These are phyloP conservation scores for Keiferia lycopersicella DNA, from an alignment of 2,888 invertebrate genomes.

Conservation along the genomic window DNA sequence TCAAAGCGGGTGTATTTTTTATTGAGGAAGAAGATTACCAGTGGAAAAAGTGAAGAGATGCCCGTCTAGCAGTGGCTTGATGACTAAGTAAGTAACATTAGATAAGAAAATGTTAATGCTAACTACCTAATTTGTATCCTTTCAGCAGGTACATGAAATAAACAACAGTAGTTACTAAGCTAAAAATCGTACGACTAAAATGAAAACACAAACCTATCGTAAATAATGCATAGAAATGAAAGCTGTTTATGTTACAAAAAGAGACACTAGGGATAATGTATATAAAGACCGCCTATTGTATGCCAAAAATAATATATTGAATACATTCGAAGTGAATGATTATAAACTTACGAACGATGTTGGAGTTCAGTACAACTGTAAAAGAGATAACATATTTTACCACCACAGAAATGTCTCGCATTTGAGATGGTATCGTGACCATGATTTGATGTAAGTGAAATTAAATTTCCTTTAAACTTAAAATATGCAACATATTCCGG, in stretches of 20 bases:
- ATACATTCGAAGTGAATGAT: constrained; percentile 31
- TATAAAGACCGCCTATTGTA: constrained; percentile 34
- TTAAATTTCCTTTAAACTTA: too few relatives aligned
- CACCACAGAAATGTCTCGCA: constrained; percentile 41
- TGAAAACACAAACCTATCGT: background rate
- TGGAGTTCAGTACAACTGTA: constrained; percentile 52
- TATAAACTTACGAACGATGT: constrained; percentile 37
- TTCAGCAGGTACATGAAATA: background rate
- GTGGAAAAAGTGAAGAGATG: too few relatives aligned
- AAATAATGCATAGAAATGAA: constrained; percentile 50
- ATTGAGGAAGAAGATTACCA: too few relatives aligned
- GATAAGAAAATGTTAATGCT: too few relatives aligned
- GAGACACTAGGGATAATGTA: constrained; percentile 35
- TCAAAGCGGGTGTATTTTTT: too few relatives aligned
- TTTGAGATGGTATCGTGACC: constrained; percentile 37
- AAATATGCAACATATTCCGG: too few relatives aligned
- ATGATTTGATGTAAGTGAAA: background rate
- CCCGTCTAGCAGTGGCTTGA: too few relatives aligned
- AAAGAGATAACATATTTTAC: constrained; percentile 43
- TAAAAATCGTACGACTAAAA: constrained; percentile 2
- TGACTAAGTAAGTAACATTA: too few relatives aligned
- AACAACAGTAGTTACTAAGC: background rate
- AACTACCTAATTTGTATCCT: too few relatives aligned
- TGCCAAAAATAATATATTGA: constrained; percentile 29
- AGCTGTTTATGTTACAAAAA: constrained; percentile 50